Base-by-base conservation (phyloP, 2,888 invertebrate genomes). In the Eristalinus aeneus region DNA sequence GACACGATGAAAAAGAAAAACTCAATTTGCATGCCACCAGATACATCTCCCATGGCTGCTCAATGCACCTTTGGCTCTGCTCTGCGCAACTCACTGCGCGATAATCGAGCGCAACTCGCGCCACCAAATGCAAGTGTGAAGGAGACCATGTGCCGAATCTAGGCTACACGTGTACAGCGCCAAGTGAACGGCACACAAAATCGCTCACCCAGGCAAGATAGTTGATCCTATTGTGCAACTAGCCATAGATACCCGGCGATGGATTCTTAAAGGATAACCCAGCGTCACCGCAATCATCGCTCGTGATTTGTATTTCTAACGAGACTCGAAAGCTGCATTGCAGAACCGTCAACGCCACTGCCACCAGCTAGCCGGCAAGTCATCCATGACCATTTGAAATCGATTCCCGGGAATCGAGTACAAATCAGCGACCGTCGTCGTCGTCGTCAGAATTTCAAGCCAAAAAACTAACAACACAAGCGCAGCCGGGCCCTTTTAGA, bases 271-370 rank as follows among this genome's bases (percentile, higher is more conserved):
- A 73, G 84, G 79, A 85, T 64, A 39, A 60, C 65, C 54, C 54
- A 69, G 61, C 75, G 46, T 53, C 46, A 68, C 68, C 78, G 53
- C 79, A 79, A 75, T 85, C 76, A 58, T 67, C 67, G 76, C 61
- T 86, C 86, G 86, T 86, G 86, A 77, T 82, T 77, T 71, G 86
- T 86, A 71, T 86, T 86, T 74, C 82, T 82, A 86, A 86, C 82
- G 82, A 86, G 86, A 82, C 86, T 71, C 86, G 78, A 86, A 71
- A 71, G 69, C 9, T 46, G 46, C 46, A 46, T 46, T 16, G 27
- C 27, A 27, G 72, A 23, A 46, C 12, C 36, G 34, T 5, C 39
- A 32, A 12, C 56, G 23, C 34, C 64, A 16, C 61, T n/a, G 11
- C 64, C 22, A 32, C 36, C 20, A 23, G 20, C 27, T 27, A 22